Percentiles rank a stretch among this genome's conserved stretches.
Conservation (phyloP, 1,140 invertebrate genomes). For the Bathynomus jamesi region DNA sequence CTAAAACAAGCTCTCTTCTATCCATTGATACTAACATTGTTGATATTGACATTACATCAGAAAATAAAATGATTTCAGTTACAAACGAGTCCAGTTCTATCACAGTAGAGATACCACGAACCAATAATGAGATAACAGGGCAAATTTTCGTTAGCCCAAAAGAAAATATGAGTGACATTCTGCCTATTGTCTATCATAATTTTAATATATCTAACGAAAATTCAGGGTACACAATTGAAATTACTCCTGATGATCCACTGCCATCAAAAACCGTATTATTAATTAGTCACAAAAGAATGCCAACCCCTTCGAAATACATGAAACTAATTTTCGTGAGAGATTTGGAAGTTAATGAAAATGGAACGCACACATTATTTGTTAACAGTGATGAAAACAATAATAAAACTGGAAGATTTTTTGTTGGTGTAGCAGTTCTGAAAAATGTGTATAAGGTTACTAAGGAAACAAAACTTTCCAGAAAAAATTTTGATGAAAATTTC, state of each 20-base stretch:
- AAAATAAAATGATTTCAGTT: not conserved
- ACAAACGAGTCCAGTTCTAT: not conserved
- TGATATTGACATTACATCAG: not conserved
- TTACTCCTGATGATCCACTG: not conserved
- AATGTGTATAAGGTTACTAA: not conserved
- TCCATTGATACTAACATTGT: slow-evolving; percentile 1
- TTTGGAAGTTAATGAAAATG: slow-evolving; percentile 11
- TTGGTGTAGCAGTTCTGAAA: slow-evolving; percentile 14
- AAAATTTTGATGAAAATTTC: slow-evolving; percentile 6
- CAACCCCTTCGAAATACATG: slow-evolving; percentile 14
- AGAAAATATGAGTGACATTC: not conserved
- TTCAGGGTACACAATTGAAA: slow-evolving; percentile 13
- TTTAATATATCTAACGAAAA: slow-evolving; percentile 9
- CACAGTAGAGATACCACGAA: slow-evolving; percentile 11
- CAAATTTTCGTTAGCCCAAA: not conserved
- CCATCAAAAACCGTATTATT: slow-evolving; percentile 6
- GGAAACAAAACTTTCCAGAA: not conserved
- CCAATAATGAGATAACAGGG: slow-evolving; percentile 1
- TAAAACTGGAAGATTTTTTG: slow-evolving; percentile 19
- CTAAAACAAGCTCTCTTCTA: not conserved
- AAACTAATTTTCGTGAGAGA: not conserved
- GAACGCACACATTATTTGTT: not conserved
- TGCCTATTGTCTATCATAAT: slow-evolving; percentile 10
- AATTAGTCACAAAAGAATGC: slow-evolving; percentile 10
- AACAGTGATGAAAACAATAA: slow-evolving; percentile 7